These are phyloP conservation scores for Caenorhabditis sp. DNA, from an alignment of 2,888 invertebrate species.

Conservation along the genomic window DNA sequence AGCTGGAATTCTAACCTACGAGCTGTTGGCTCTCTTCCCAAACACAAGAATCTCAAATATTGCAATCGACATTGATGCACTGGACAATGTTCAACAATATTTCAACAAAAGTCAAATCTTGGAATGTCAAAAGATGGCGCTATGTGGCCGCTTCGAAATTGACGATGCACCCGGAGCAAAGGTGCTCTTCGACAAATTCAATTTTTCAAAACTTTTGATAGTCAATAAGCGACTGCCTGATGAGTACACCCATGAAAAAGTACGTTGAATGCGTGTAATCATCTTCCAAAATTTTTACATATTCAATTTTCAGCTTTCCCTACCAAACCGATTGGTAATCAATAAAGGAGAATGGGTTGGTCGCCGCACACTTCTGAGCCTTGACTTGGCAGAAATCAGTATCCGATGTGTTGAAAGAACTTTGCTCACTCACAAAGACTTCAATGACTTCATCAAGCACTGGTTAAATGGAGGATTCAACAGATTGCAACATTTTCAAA, in stretches of 20 bases:
- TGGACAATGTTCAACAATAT: not conserved
- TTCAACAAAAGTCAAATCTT: no score
- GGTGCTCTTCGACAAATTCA: not conserved
- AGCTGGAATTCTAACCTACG: not conserved
- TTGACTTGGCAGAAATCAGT: not conserved
- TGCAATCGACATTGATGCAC: not conserved
- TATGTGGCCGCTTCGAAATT: not conserved
- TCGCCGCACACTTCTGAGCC: not conserved
- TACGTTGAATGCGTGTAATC: no score
- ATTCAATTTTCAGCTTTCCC: not conserved
- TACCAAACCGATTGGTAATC: not conserved
- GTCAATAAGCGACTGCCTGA: not conserved
- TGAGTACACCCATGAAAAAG: not conserved
- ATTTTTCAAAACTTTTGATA: not conserved
- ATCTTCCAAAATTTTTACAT: no score
- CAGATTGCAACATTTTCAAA: not conserved
- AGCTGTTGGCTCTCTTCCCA: not conserved
- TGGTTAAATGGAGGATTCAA: not conserved
- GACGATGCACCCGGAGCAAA: not conserved
- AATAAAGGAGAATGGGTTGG: not conserved
- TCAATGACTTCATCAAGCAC: not conserved
- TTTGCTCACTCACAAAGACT: not conserved
- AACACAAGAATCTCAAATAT: not conserved
- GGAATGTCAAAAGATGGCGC: not conserved
- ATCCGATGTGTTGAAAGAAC: no score